Evolutionary conservation across 2,797 vertebrate species (phyloP).

Genomic region (Siniperca obscura): DNA sequence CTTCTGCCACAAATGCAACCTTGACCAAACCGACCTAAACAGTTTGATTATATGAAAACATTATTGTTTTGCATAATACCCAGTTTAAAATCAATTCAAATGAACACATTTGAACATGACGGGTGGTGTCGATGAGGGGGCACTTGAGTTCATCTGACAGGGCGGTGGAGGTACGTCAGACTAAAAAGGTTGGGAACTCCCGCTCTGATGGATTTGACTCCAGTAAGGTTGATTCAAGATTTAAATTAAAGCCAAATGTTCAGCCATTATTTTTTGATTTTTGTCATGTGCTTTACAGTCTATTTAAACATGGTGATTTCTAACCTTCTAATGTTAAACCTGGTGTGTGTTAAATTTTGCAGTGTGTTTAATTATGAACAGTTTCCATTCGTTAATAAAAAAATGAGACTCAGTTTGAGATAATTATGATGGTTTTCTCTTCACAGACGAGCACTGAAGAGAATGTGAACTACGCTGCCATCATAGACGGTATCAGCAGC

Average conservation of each 20-base stretch:
- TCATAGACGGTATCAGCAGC: constrained; percentile 89
- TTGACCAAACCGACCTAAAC: too few relatives aligned
- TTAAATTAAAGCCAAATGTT: background rate
- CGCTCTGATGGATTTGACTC: background rate
- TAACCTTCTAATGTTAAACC: background rate
- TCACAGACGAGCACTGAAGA: constrained; percentile 90
- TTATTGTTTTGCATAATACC: too few relatives aligned
- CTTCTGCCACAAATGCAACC: background rate
- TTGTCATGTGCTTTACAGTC: background rate
- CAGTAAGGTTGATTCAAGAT: background rate
- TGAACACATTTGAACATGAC: too few relatives aligned
- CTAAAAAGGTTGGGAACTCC: too few relatives aligned
- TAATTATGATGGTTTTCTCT: constrained; percentile 27
- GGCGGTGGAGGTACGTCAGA: too few relatives aligned
- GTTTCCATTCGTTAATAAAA: background rate
- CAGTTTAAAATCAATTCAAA: too few relatives aligned
- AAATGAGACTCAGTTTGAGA: too few relatives aligned
- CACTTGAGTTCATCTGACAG: too few relatives aligned
- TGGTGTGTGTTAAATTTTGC: background rate
- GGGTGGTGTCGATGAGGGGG: too few relatives aligned
- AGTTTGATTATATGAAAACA: background rate
- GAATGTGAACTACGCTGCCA: constrained; percentile 89
- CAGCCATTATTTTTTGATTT: too few relatives aligned
- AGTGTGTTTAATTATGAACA: background rate
- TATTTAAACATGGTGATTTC: background rate